A percentile compares a stretch with the other conserved stretches of the same genome.
Conservation (phyloP, 2,888 invertebrate genomes). For the Cephus sareptanus region DNA sequence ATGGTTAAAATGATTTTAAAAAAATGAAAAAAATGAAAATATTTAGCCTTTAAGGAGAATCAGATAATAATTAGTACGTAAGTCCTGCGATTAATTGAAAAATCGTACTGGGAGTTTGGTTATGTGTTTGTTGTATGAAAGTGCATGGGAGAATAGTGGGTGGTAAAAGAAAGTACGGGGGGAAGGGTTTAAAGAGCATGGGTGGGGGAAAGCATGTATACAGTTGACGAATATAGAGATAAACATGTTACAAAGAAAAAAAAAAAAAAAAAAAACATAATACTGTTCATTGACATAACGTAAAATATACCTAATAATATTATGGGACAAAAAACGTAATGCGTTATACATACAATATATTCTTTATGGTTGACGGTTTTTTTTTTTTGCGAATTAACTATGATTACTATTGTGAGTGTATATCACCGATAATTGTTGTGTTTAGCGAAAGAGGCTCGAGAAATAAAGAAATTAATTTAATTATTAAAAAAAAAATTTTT, state of each 20-base stretch:
- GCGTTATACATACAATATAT: conserved; percentile 36
- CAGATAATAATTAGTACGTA: conserved; percentile 65
- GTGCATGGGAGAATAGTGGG: conserved; percentile 11
- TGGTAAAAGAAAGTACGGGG: not conserved
- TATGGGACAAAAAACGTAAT: conserved; percentile 23
- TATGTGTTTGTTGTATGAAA: not conserved
- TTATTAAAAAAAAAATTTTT: conserved; percentile 37
- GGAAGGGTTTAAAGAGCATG: conserved; percentile 8
- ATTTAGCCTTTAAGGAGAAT: conserved; percentile 42
- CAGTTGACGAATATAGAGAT: conserved; percentile 10
- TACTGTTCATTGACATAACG: conserved; percentile 36
- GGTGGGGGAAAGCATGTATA: conserved; percentile 14
- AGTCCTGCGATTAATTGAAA: conserved; percentile 37
- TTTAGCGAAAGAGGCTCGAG: conserved; percentile 44
- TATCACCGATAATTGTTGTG: conserved; percentile 54
- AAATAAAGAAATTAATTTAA: conserved; percentile 59
- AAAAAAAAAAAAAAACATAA: conserved; percentile 19
- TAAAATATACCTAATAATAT: conserved; percentile 26
- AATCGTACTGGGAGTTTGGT: not conserved
- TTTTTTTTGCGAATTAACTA: conserved; percentile 37
- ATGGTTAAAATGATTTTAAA: not conserved
- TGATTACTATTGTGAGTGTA: conserved; percentile 48
- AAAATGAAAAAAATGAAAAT: conserved; percentile 25
- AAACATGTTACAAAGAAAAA: conserved; percentile 7
- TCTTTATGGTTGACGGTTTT: conserved; percentile 45